Evolutionary conservation across 2,113 vertebrate species (phyloP), one percentile per base, ranked within the genome.

Genomic region (Himantopus leucocephalus): DNA sequence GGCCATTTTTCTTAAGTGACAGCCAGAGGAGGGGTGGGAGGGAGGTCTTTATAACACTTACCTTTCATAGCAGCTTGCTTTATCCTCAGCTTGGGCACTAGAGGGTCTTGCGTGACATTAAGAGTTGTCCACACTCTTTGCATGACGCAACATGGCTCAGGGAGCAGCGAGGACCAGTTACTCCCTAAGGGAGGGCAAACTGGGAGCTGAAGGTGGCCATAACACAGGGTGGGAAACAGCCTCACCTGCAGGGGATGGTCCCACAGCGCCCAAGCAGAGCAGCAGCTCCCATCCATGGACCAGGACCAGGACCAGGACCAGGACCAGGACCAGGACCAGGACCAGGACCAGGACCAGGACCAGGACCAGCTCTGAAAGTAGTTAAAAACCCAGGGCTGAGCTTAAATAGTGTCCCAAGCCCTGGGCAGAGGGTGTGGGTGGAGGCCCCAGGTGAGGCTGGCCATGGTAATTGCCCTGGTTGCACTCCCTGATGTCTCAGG

Each of bases 101-200:
- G 22, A 58, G 5, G 26, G n/a, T 37, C 43, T 34, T 8, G 10
- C 8, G 15, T 50, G 2, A 1, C 26, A 1, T 18, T 2, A 23
- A 12, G 27, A 39, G 15, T 3, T 21, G 13, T 39, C 53, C 5
- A 1, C 0, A 7, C 17, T 22, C 0, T 14, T 41, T 3, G 17
- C 13, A 3, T 27, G 2, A 16, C 1, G 2, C 22, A 19, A 1
- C 1, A 0, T 4, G 11, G 26, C 60, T 75, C 8, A 9, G 24
- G 53, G 55, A 67, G 77, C 23, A 30, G 37, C 4, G 0, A 39
- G 62, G 71, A 39, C 29, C 47, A 39, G 23, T 29, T 10, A 18
- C 34, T 45, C 45, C 32, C 66, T 3, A 20, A 7, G 12, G 59
- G 29, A 52, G 29, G 43, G 67, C 13, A 30, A 53, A 37, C 45